Conservation (phyloP, 2,797 vertebrate species). For the Lindbergichthys nudifrons region DNA sequence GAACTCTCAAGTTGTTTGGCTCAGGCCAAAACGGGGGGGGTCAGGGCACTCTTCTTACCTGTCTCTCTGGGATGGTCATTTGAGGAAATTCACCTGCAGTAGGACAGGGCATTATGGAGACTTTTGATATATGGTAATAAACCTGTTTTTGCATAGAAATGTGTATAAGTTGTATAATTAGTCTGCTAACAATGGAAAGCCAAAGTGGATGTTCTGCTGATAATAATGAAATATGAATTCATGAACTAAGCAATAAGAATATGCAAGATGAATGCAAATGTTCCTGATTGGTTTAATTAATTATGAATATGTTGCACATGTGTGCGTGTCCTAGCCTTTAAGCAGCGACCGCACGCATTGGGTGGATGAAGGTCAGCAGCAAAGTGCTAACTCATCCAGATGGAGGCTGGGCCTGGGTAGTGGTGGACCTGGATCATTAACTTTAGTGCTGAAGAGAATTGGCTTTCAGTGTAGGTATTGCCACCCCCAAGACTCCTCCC, state of each 20-base stretch:
- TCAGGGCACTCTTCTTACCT: constrained; percentile 5
- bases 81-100: not conserved
- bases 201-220: not conserved
- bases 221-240: not conserved
- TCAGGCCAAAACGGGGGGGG: constrained; percentile 15
- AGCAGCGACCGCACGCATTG: constrained; percentile 17
- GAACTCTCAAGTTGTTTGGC: constrained; percentile 42
- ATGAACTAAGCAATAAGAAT: not conserved
- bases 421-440: constrained; percentile 74
- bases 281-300: not conserved
- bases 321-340: constrained; percentile 7
- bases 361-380: constrained; percentile 68
- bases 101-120: not conserved
- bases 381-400: constrained; percentile 67
- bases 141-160: not conserved
- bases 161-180: not conserved
- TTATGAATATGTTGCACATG: constrained; percentile 3
- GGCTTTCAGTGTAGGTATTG: constrained; percentile 38
- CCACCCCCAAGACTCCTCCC: constrained; percentile 28
- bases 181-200: constrained; percentile 3
- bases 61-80: constrained; percentile 7
- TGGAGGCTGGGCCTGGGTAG: constrained; percentile 27
- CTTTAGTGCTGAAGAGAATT: constrained; percentile 74
- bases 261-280: constrained; percentile 19
- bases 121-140: not conserved